Evolutionary conservation across 1,140 invertebrate species (phyloP), one percentile per base, ranked within the genome.

Genomic region (Drosophila sechellia): DNA sequence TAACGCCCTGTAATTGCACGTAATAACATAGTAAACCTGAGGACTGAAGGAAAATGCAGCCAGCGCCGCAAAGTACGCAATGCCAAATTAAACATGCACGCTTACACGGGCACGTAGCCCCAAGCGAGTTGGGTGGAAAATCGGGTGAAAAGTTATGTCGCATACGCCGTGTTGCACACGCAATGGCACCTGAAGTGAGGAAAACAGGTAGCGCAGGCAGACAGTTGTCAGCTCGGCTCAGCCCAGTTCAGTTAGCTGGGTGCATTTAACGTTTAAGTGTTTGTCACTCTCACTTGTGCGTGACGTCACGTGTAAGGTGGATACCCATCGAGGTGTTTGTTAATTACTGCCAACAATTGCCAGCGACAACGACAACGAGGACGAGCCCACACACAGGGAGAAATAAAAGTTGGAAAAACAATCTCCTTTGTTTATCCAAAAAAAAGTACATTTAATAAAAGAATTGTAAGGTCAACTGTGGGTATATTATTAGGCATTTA

Each of bases 221-320:
- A 46, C 49, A 55, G 50, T 66, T 75, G 48, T 39, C 39, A 31
- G 6, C 31, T 31, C 27, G 8, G 35, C 13, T 39, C 37, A 39
- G 37, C 13, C n/a, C 37, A 39, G 40, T 42, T 42, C n/a, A 77
- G 65, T 74, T 72, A 50, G 49, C 35, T 75, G 81, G 83, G 79
- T 87, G 81, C 81, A 86, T 86, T 86, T 83, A 86, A 79, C 79
- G 75, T 65, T 65, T 76, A 83, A 87, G 81, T 86, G 79, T 86
- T 79, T 77, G 79, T 86, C 81, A 86, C 81, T 86, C 83, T 86
- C 83, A 75, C 69, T 78, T 71, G 79, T 81, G 79, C 83, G 79
- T 86, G 83, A 89, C 84, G 83, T 86, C 84, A 86, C 75, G 75
- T 81, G 73, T 63, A 55, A 73, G 64, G 58, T 43, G 43, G 39